Percentiles rank a stretch among this genome's conserved stretches.
Evolutionary conservation across 2,797 vertebrate species (phyloP).

Genomic region (Pitangus sulphuratus): DNA sequence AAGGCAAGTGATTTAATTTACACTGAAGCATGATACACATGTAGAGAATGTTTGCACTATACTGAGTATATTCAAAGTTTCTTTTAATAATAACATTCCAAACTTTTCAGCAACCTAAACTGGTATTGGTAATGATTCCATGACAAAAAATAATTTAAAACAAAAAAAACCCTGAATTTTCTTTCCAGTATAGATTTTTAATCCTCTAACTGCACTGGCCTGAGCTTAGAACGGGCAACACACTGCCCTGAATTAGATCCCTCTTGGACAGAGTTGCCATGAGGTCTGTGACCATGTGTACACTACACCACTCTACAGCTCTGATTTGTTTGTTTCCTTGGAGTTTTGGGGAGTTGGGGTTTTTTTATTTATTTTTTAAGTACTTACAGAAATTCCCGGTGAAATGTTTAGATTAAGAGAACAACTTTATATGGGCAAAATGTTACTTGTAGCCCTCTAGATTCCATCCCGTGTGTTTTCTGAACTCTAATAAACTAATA

Average conservation of each 20-base stretch:
- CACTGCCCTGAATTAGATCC: not conserved
- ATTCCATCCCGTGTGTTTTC: not conserved
- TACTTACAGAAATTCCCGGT: not conserved
- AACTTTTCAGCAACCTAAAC: not conserved
- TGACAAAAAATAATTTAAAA: not conserved
- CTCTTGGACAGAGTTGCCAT: not conserved
- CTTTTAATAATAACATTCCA: not conserved
- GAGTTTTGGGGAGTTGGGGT: accelerated
- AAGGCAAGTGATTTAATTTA: not conserved
- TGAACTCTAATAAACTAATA: not conserved
- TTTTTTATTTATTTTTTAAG: not conserved
- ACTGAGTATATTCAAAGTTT: not conserved
- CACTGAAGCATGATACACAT: not conserved
- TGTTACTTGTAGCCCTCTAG: not conserved
- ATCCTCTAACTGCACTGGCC: not conserved
- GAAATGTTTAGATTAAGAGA: not conserved
- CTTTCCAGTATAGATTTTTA: not conserved
- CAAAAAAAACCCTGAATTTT: not conserved
- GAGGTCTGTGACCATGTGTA: not conserved
- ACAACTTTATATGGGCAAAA: not conserved
- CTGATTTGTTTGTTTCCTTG: not conserved
- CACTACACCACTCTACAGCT: not conserved
- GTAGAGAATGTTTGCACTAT: not conserved
- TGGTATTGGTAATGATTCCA: not conserved
- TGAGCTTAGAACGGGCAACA: not conserved